These are phyloP conservation scores for Orchesellides sinensis DNA, from an alignment of 2,888 invertebrate species.

Conservation along the genomic window DNA sequence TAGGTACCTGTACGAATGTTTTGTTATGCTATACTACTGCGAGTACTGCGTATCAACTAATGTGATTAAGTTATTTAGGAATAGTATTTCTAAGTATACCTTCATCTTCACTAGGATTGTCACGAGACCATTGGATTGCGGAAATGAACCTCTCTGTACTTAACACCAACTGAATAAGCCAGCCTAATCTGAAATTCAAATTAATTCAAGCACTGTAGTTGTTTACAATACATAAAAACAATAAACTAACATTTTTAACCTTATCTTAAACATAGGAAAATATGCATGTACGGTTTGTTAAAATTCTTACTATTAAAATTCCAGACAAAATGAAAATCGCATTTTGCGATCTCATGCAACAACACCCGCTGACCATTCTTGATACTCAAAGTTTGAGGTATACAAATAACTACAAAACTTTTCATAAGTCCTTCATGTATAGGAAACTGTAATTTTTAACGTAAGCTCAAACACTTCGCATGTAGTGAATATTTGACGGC, in stretches of 20 bases:
- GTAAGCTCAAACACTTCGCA: no score
- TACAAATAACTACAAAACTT: no score
- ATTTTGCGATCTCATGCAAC: conserved; percentile 32
- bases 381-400: no score
- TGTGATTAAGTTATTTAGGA: no score
- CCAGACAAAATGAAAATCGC: conserved; percentile 6
- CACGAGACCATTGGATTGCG: conserved; percentile 22
- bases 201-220: not conserved
- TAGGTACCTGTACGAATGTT: no score
- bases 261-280: not conserved
- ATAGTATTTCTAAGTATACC: no score
- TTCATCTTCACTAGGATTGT: conserved; percentile 20
- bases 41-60: no score
- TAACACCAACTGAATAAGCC: conserved; percentile 16
- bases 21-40: no score
- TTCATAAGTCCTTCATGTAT: no score
- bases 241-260: not conserved
- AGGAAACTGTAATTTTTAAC: no score
- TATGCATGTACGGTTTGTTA: not conserved
- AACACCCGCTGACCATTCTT: conserved; percentile 29
- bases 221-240: not conserved
- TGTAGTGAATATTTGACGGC: no score
- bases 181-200: conserved; percentile 5
- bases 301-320: conserved; percentile 21
- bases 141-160: conserved; percentile 22